Evolutionary conservation across 2,888 invertebrate species (phyloP), one percentile per base, ranked within the genome.

Genomic region (Isoperla grammatica): DNA sequence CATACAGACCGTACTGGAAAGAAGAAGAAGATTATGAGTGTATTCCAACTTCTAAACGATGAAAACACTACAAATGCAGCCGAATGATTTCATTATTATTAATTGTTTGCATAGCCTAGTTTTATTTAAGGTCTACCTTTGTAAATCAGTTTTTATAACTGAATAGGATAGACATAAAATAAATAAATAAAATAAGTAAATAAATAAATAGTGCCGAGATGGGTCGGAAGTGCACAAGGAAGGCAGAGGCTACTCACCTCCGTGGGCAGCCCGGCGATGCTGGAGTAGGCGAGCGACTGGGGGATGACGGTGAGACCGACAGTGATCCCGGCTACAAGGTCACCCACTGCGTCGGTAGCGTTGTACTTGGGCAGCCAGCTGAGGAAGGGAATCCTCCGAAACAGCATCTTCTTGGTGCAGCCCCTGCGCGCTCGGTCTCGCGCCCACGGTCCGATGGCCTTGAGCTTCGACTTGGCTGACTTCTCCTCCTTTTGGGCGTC

Each of bases 301-400:
- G 95, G 95, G 68, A 96, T 93, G 59, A 95, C 93, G 0, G 95
- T 95, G 61, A 95, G 81, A 0, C 94, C 95, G 12, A 95, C 95
- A 1, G 95, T 94, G 60, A 95, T 76, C 58, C 95, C 95, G 3
- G 95, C 95, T 63, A 96, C 88, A 45, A 93, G 73, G 77, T 96
- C 95, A 9, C 93, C 90, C 55, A 91, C 75, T 6, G 90, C 86
- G 75, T 87, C 83, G 61, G 82, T 80, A 6, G 77, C 71, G 67
- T 79, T 84, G 77, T 94, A 93, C 69, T 79, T 82, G 3, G 90
- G 91, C 65, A 90, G 73, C 94, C 94, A 94, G 57, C 73, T 74
- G 4, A 87, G 71, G 56, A 92, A 79, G 6, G 94, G 91, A 55
- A 92, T 68, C 61, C 88, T 79, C 73, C 86, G 87, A 73, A 85